These are phyloP conservation scores for Vulpes lagopus DNA, from an alignment of 2,113 vertebrate genomes.

Conservation along the genomic window DNA sequence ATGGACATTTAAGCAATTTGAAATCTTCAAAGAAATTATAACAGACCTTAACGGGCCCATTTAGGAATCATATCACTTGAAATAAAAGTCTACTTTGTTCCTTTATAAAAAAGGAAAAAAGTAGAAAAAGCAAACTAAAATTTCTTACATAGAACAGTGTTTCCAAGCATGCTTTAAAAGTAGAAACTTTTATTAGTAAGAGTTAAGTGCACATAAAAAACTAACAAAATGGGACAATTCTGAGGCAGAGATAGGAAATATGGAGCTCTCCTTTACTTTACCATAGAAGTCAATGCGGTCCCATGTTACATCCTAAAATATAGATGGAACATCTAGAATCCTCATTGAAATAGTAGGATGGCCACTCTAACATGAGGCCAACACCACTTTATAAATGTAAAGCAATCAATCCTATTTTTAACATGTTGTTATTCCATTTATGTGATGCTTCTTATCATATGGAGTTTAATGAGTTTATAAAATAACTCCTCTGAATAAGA, in stretches of 20 bases:
- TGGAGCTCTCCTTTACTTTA: neutral
- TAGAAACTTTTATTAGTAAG: neutral
- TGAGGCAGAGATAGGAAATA: neutral
- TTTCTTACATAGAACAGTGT: neutral
- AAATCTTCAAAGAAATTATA: neutral
- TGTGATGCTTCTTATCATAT: neutral
- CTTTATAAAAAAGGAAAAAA: neutral
- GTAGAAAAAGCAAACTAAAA: neutral
- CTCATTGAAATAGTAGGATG: neutral
- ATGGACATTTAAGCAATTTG: neutral
- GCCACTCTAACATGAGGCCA: neutral
- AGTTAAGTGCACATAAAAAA: neutral
- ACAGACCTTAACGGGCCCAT: neutral
- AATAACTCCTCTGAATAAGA: neutral
- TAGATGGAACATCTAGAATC: neutral
- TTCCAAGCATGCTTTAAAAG: slow-evolving; percentile 11
- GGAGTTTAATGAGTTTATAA: neutral
- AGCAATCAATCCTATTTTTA: neutral
- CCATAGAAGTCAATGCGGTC: neutral
- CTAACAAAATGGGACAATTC: neutral
- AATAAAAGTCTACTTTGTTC: neutral
- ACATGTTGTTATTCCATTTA: neutral
- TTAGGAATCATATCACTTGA: neutral
- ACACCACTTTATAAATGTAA: neutral
- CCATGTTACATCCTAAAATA: neutral